These are phyloP conservation scores for Caranx ignobilis DNA, from an alignment of 2,113 vertebrate genomes.

Conservation along the genomic window DNA sequence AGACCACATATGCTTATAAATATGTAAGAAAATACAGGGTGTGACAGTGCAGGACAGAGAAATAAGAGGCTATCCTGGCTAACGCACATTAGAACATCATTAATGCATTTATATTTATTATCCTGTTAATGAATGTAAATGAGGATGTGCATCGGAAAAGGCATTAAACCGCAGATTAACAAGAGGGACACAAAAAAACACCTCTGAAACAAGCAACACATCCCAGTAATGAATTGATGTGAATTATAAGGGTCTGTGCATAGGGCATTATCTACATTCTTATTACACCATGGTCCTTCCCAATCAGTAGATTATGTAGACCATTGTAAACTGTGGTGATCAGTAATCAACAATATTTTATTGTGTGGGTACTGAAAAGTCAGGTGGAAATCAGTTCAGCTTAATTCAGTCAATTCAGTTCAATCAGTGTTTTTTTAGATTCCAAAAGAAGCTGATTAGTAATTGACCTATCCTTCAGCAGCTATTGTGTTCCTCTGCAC, in stretches of 20 bases:
- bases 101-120: not conserved
- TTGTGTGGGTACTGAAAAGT: not conserved
- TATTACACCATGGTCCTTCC: not conserved
- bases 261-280: not conserved
- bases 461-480: no score
- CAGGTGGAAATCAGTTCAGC: not conserved
- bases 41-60: not conserved
- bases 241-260: not conserved
- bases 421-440: no score
- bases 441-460: no score
- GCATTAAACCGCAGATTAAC: not conserved
- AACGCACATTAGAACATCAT: not conserved
- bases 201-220: not conserved
- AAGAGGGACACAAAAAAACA: not conserved
- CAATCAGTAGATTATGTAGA: not conserved
- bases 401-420: no score
- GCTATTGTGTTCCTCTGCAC: no score
- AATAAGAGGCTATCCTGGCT: conserved; percentile 6
- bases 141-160: not conserved
- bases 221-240: not conserved
- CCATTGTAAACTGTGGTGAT: not conserved
- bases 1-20: conserved; percentile 40
- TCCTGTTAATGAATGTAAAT: not conserved
- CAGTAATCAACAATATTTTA: not conserved
- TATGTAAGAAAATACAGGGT: conserved; percentile 8